Evolutionary conservation across 2,888 invertebrate genomes (phyloP).

Genomic region (Brachylomia viminalis): DNA sequence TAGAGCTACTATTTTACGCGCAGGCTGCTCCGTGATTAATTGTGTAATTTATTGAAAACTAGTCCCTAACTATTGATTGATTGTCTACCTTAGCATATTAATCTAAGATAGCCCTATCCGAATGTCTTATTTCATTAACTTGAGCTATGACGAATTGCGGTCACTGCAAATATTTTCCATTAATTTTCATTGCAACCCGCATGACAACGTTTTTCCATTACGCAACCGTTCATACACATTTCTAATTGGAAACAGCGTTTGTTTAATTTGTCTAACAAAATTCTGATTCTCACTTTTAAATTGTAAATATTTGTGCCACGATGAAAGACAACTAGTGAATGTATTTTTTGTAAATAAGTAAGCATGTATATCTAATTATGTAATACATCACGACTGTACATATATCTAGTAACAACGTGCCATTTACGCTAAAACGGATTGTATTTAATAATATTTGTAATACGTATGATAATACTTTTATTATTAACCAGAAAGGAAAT

Average conservation of each 20-base stretch:
- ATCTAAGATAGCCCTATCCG: not conserved
- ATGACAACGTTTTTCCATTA: not conserved
- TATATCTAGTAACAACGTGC: constrained; percentile 56
- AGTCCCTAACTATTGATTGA: not conserved
- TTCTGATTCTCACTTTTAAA: constrained; percentile 43
- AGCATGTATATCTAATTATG: constrained; percentile 42
- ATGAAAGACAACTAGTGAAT: constrained; percentile 80
- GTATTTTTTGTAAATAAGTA: constrained; percentile 73
- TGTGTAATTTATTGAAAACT: not conserved
- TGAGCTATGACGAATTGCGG: not conserved
- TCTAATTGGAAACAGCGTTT: too few species aligned
- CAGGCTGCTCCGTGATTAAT: not conserved
- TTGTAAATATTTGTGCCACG: constrained; percentile 67
- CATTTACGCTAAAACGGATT: constrained; percentile 48
- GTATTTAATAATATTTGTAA: constrained; percentile 35
- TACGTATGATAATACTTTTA: constrained; percentile 35
- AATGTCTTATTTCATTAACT: not conserved
- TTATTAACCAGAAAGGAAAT: not conserved
- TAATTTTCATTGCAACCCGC: not conserved
- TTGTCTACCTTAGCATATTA: not conserved
- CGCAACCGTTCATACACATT: not conserved
- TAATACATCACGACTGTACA: constrained; percentile 53
- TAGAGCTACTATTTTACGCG: not conserved
- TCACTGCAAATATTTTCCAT: not conserved
- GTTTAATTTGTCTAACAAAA: constrained; percentile 8